phyloP scores from a whole-genome alignment of 2,113 vertebrate genomes.

The Pluvialis apricaria region DNA sequence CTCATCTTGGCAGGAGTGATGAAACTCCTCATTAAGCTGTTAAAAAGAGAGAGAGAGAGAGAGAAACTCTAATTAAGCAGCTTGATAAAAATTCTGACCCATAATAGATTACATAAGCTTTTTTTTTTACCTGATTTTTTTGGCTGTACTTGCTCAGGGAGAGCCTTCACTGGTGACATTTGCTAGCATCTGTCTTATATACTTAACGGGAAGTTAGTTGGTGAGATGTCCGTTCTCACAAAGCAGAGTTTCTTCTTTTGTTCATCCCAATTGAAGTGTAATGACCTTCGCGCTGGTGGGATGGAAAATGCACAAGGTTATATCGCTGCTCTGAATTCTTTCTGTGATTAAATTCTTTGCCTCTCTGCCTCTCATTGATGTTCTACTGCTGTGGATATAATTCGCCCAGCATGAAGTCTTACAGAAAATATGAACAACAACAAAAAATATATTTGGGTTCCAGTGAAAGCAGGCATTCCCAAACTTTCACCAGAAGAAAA shows the following conservation, averaged over 20 bases:
- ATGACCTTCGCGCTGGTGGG: background rate
- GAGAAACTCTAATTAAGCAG: slow-evolving; percentile 71
- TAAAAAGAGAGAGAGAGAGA: background rate
- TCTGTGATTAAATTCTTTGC: background rate
- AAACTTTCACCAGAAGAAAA: background rate
- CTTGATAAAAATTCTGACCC: slow-evolving; percentile 69
- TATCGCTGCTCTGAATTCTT: background rate
- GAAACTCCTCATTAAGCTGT: slow-evolving; percentile 62
- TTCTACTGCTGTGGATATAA: background rate
- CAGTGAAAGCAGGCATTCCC: background rate
- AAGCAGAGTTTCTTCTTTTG: background rate
- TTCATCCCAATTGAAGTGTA: background rate
- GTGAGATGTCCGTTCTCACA: background rate
- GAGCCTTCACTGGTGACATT: background rate
- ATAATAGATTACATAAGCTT: slow-evolving; percentile 74
- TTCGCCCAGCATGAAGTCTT: background rate
- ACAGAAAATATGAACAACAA: background rate
- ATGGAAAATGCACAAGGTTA: background rate
- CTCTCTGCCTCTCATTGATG: background rate
- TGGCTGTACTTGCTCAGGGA: background rate
- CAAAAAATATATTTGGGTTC: background rate
- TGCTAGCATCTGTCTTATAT: background rate
- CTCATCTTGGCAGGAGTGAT: slow-evolving; percentile 47
- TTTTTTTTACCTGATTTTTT: background rate
- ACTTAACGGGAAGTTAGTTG: background rate